These are phyloP conservation scores for Sesamia nonagrioides DNA, from an alignment of 1,140 invertebrate species.

Conservation along the genomic window DNA sequence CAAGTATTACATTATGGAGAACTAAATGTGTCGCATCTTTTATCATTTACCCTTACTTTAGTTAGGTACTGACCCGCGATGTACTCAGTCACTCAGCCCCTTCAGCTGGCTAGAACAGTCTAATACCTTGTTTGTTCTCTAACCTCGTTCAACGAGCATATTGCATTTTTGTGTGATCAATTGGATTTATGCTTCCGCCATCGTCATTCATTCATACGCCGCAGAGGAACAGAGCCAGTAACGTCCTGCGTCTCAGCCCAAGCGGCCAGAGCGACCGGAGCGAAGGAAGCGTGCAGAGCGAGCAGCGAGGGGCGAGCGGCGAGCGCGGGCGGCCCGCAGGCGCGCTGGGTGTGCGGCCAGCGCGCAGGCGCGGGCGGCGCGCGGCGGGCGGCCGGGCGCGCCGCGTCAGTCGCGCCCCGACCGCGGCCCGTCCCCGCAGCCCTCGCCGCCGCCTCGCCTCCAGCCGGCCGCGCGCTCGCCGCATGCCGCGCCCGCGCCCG, in stretches of 20 bases:
- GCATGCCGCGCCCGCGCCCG: conserved; percentile 75
- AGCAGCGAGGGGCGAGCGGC: neutral
- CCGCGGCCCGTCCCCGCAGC: conserved; percentile 64
- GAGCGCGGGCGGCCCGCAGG: conserved; percentile 41
- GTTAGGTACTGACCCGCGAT: too few species aligned
- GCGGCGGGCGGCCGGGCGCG: conserved; percentile 50
- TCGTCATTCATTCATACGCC: conserved; percentile 22
- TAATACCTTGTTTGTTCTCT: neutral
- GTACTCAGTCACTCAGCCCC: too few species aligned
- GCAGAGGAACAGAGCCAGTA: conserved; percentile 2
- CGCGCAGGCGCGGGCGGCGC: conserved; percentile 47
- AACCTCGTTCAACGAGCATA: neutral
- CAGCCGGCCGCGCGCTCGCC: conserved; percentile 61
- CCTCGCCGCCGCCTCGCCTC: conserved; percentile 56
- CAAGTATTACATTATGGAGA: too few species aligned
- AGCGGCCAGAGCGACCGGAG: neutral
- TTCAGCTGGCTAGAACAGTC: too few species aligned
- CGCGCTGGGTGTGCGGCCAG: conserved; percentile 36
- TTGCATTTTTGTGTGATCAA: neutral
- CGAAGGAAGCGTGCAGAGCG: neutral
- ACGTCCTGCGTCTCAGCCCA: neutral
- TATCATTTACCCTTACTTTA: too few species aligned
- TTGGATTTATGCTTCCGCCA: neutral
- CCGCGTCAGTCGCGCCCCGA: conserved; percentile 69
- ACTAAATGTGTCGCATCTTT: too few species aligned